Percentiles rank a stretch among this genome's conserved stretches.
Conservation (phyloP, 2,797 vertebrate species). For the Nyctibius grandis region DNA sequence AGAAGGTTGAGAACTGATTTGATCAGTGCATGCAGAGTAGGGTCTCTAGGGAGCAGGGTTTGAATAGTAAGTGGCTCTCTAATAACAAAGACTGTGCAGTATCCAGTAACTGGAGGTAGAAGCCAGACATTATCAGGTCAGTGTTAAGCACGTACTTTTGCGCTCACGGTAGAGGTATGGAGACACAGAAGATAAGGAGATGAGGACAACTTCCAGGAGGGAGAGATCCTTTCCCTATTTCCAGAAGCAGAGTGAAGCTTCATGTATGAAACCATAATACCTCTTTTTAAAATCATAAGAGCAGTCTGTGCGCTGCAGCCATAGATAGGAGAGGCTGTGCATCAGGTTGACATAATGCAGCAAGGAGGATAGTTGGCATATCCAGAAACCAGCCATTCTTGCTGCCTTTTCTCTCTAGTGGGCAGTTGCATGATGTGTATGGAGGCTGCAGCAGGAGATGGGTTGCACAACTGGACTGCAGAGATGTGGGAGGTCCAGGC, state of each 20-base stretch:
- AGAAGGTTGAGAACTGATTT: not conserved
- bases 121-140: not conserved
- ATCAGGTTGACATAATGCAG: not conserved
- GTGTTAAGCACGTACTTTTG: not conserved
- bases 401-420: not conserved
- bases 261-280: not conserved
- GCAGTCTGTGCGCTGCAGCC: not conserved
- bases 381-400: not conserved
- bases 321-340: not conserved
- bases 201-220: not conserved
- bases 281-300: not conserved
- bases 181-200: not conserved
- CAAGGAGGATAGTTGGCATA: not conserved
- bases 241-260: not conserved
- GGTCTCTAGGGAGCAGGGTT: not conserved
- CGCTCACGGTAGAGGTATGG: not conserved
- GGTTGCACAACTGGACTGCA: not conserved
- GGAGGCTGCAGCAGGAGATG: not conserved
- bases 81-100: not conserved
- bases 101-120: not conserved
- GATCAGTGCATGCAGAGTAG: accelerated
- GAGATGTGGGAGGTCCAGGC: not conserved
- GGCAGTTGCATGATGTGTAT: not conserved
- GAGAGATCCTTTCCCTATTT: not conserved
- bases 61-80: not conserved